Evolutionary conservation across 2,888 invertebrate species (phyloP).

Genomic region (Diaprepes abbreviatus): DNA sequence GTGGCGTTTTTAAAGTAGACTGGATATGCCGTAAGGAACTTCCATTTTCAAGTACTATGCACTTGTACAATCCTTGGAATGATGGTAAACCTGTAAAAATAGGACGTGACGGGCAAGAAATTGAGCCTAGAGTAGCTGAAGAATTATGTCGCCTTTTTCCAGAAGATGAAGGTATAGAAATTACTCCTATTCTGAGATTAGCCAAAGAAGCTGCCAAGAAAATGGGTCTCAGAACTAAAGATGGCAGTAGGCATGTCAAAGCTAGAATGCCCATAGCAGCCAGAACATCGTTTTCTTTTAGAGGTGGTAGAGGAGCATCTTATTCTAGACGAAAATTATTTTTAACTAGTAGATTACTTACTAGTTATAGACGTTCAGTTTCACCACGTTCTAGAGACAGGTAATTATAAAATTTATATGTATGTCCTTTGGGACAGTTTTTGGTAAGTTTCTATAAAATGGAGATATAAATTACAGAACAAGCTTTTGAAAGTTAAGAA

Average conservation of each 20-base stretch:
- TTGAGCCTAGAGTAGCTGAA: slow-evolving; percentile 95
- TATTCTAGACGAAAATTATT: slow-evolving; percentile 75
- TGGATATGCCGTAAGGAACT: slow-evolving; percentile 91
- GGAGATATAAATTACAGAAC: too few relatives aligned
- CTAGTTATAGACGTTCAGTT: slow-evolving; percentile 72
- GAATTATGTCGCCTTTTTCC: slow-evolving; percentile 95
- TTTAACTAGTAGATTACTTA: slow-evolving; percentile 75
- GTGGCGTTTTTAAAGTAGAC: slow-evolving; percentile 96
- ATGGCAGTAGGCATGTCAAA: slow-evolving; percentile 67
- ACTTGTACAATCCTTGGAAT: slow-evolving; percentile 98
- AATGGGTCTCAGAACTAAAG: slow-evolving; percentile 61
- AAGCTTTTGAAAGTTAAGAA: too few relatives aligned
- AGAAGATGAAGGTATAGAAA: slow-evolving; percentile 91
- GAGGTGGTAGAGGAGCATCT: slow-evolving; percentile 71
- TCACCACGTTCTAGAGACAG: slow-evolving; percentile 72
- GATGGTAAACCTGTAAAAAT: slow-evolving; percentile 99
- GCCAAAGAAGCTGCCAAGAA: slow-evolving; percentile 86
- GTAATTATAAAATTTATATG: slow-evolving; percentile 32
- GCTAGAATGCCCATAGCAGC: slow-evolving; percentile 67
- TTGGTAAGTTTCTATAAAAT: too few relatives aligned
- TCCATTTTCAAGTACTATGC: slow-evolving; percentile 91
- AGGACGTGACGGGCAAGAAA: slow-evolving; percentile 98
- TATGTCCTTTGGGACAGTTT: too few relatives aligned
- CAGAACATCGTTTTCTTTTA: slow-evolving; percentile 68
- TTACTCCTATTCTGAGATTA: slow-evolving; percentile 88